Conservation (phyloP, 2,113 vertebrate species). For the Archocentrus centrarchus region DNA sequence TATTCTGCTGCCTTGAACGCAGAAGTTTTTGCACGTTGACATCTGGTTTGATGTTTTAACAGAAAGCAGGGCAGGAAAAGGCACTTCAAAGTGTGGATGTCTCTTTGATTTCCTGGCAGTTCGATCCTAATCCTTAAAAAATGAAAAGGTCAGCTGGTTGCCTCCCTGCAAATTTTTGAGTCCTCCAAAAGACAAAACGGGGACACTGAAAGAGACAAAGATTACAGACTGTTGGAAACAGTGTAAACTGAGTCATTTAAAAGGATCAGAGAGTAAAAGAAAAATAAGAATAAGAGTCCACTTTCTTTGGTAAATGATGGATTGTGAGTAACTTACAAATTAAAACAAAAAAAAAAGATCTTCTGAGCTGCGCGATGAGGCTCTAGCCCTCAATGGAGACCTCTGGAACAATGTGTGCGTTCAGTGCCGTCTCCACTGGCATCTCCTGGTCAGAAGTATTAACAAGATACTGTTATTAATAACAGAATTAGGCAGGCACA, state of each 20-base stretch:
- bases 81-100: constrained; percentile 71
- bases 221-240: not conserved
- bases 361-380: not conserved
- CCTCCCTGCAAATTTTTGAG: constrained; percentile 42
- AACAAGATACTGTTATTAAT: not conserved
- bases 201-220: constrained; percentile 56
- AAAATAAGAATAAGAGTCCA: not conserved
- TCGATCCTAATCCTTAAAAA: constrained; percentile 50
- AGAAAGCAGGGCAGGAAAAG: constrained; percentile 61
- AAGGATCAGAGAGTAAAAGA: not conserved
- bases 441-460: constrained; percentile 54
- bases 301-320: not conserved
- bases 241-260: not conserved
- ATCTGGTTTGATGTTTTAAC: constrained; percentile 58
- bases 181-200: constrained; percentile 38
- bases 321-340: constrained; percentile 40
- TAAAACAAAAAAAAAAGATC: constrained; percentile 2
- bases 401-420: constrained; percentile 65
- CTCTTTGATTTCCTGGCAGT: constrained; percentile 61
- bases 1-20: constrained; percentile 15
- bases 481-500: not conserved
- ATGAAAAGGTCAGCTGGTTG: constrained; percentile 44
- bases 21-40: constrained; percentile 26
- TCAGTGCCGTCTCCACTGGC: constrained; percentile 52
- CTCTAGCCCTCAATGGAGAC: constrained; percentile 68